Evolutionary conservation across 2,113 vertebrate species (phyloP).

Genomic region (Podarcis cretensis): DNA sequence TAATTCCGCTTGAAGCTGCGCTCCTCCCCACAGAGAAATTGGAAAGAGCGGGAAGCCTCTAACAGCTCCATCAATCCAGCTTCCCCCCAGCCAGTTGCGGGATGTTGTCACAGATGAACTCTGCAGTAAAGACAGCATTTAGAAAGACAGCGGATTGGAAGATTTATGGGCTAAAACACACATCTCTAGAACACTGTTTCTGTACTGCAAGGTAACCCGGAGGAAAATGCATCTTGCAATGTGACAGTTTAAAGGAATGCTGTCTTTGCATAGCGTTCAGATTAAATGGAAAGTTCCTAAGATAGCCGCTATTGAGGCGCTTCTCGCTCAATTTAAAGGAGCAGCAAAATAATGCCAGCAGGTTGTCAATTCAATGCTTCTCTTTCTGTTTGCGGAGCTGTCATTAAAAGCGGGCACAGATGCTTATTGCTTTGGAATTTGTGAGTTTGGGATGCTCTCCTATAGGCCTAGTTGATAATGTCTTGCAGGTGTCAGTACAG

Average conservation of each 20-base stretch:
- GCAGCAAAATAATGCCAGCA: neutral
- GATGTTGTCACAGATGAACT: conserved; percentile 5
- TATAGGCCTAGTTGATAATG: neutral
- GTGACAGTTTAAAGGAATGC: conserved; percentile 1
- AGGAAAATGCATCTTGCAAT: neutral
- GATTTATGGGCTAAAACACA: conserved; percentile 1
- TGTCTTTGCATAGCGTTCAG: neutral
- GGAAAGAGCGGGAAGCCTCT: conserved; percentile 11
- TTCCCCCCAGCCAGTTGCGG: conserved; percentile 25
- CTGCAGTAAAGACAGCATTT: conserved; percentile 10
- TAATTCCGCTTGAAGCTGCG: neutral
- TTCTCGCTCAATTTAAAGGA: neutral
- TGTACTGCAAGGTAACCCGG: neutral
- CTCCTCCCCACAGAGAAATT: neutral
- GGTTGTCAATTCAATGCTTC: neutral
- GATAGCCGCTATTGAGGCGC: neutral
- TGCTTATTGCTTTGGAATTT: neutral
- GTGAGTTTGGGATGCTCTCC: neutral
- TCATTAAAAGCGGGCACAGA: neutral
- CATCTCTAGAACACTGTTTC: neutral
- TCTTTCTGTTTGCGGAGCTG: neutral
- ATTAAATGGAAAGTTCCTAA: neutral
- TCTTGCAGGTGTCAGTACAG: neutral
- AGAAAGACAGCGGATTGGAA: conserved; percentile 23
- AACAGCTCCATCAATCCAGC: conserved; percentile 14